These are phyloP conservation scores for Apamea epomidion DNA, from an alignment of 2,888 invertebrate species.

Conservation along the genomic window DNA sequence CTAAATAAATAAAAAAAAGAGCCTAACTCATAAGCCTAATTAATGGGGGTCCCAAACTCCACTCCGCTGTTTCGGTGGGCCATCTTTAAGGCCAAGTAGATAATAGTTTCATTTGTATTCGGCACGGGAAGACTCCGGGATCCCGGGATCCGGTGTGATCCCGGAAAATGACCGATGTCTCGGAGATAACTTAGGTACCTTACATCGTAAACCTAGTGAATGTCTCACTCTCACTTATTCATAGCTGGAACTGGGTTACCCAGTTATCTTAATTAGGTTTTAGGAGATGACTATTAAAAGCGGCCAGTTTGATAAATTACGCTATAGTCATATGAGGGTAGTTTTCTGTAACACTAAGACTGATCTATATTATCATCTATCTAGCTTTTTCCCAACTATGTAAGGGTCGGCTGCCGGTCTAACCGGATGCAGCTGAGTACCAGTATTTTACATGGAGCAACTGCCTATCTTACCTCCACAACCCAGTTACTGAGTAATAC, in stretches of 20 bases:
- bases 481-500: too few species aligned
- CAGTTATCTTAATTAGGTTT: constrained; percentile 41
- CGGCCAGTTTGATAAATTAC: background rate
- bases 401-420: too few species aligned
- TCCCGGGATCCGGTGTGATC: constrained; percentile 51
- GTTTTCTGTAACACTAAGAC: background rate
- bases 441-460: too few species aligned
- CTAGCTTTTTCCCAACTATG: too few species aligned
- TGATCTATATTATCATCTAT: background rate
- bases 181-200: constrained; percentile 61
- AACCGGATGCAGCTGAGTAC: too few species aligned
- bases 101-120: constrained; percentile 76
- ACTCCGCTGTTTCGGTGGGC: constrained; percentile 45
- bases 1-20: background rate
- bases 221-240: constrained; percentile 56
- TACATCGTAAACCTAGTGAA: constrained; percentile 62
- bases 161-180: constrained; percentile 70
- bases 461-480: too few species aligned
- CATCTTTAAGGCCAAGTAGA: constrained; percentile 50
- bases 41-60: background rate
- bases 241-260: constrained; percentile 19
- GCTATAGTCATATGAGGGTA: background rate
- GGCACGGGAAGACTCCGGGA: constrained; percentile 36
- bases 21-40: background rate
- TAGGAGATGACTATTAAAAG: constrained; percentile 16